These are phyloP conservation scores for Drosophila parvula DNA, from an alignment of 1,140 invertebrate species.

Conservation along the genomic window DNA sequence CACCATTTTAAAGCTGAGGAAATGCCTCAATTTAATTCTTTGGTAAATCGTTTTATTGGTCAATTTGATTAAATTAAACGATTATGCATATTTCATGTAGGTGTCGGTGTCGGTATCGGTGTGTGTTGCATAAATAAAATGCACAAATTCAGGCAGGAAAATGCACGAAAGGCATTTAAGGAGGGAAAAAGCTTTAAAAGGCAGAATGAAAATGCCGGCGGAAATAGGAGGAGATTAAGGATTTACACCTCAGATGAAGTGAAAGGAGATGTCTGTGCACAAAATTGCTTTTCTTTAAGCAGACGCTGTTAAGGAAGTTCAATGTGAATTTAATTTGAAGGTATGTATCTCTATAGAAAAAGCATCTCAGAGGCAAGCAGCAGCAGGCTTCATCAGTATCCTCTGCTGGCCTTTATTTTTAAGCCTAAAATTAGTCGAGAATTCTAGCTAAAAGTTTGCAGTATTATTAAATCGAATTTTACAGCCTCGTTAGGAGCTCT, in stretches of 20 bases:
- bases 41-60: slow-evolving; percentile 29
- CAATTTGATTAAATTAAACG: slow-evolving; percentile 32
- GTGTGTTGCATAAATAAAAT: slow-evolving; percentile 19
- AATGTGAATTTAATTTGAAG: background rate
- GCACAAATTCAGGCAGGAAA: slow-evolving; percentile 1
- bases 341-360: background rate
- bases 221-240: background rate
- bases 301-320: background rate
- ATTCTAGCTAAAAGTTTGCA: background rate
- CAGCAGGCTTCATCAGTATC: background rate
- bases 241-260: background rate
- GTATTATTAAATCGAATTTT: slow-evolving; percentile 9
- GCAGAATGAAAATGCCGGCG: background rate
- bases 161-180: slow-evolving; percentile 8
- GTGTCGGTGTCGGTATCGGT: background rate
- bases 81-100: slow-evolving; percentile 33
- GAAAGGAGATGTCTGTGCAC: background rate
- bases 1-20: slow-evolving; percentile 3
- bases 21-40: slow-evolving; percentile 11
- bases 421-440: background rate
- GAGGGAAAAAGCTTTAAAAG: slow-evolving; percentile 3
- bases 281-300: background rate
- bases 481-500: background rate
- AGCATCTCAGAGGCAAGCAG: background rate
- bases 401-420: background rate